These are phyloP conservation scores for Sialis lutaria DNA, from an alignment of 2,888 invertebrate genomes.

Conservation along the genomic window DNA sequence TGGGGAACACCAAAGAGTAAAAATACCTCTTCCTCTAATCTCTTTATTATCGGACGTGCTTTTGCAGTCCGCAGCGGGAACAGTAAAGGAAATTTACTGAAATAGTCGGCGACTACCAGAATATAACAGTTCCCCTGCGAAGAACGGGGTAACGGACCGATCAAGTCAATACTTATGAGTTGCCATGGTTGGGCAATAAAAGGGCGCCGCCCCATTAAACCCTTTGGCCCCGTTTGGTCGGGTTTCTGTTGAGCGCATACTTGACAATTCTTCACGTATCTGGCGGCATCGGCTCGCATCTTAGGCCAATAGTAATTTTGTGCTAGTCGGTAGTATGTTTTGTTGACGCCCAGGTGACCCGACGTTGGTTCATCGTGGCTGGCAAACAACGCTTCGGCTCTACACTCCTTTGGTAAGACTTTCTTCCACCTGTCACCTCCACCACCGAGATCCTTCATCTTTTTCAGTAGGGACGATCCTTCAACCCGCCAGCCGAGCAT, in stretches of 20 bases:
- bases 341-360: constrained; percentile 10
- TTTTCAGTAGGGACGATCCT: background rate
- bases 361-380: constrained; percentile 8
- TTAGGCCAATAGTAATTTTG: constrained; percentile 12
- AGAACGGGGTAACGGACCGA: constrained; percentile 9
- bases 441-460: background rate
- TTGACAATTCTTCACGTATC: constrained; percentile 9
- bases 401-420: constrained; percentile 4
- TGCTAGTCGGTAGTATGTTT: constrained; percentile 8
- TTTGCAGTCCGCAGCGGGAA: no score
- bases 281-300: constrained; percentile 9
- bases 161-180: constrained; percentile 9
- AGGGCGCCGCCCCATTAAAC: background rate
- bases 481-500: constrained; percentile 6
- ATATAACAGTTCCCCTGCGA: constrained; percentile 8
- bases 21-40: no score
- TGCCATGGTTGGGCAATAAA: constrained; percentile 8
- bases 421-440: constrained; percentile 7
- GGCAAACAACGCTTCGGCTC: constrained; percentile 1
- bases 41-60: no score
- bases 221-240: no score
- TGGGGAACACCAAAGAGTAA: no score
- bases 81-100: no score
- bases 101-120: constrained; percentile 11
- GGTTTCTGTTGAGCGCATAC: constrained; percentile 3